Evolutionary conservation across 2,888 invertebrate genomes (phyloP), one percentile per base, ranked within the genome.

Genomic region (Brenthis hecate): DNA sequence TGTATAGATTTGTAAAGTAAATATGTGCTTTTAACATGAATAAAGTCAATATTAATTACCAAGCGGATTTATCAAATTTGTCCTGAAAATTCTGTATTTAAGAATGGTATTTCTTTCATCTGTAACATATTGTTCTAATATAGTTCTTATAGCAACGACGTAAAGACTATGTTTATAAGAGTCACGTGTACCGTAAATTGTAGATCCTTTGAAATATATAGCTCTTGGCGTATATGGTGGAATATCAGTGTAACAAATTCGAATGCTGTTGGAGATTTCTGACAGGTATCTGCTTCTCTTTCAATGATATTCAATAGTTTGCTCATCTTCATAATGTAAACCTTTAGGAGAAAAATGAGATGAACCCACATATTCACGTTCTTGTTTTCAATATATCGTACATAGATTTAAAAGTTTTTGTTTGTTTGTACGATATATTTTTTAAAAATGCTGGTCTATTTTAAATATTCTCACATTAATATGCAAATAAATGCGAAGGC

Each of bases 171-270:
- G 16, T 60, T 60, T 16, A n/a, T 2, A n/a, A 60, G 28, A 32
- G 50, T 16, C n/a, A 50, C 32, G 50, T n/a, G n/a, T 28, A 32
- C 16, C 28, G 50, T 60, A 60, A 60, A 60, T 32, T 32, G 60
- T 50, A 60, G 48, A 60, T 60, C 60, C 60, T 50, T 60, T 50
- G 28, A 60, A 60, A 60, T 60, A 50, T 60, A 6, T 28, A 16
- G 28, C 32, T 16, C 13, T 50, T n/a, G 60, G 50, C 32, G 13
- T 60, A 60, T 50, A 50, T 48, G 14, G 14, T 36, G 32, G 48
- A n/a, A 48, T 23, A 58, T 50, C 50, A 48, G 60, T 48, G 48
- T 60, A 32, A 60, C 60, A 50, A 60, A 60, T 60, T 60, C 60
- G 50, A 23, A 16, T 16, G 28, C 32, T 60, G 28, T 28, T 28